A percentile compares a stretch with the other conserved stretches of the same genome.
Evolutionary conservation across 2,113 vertebrate genomes (phyloP).

Genomic region (Platycercus adscitus): DNA sequence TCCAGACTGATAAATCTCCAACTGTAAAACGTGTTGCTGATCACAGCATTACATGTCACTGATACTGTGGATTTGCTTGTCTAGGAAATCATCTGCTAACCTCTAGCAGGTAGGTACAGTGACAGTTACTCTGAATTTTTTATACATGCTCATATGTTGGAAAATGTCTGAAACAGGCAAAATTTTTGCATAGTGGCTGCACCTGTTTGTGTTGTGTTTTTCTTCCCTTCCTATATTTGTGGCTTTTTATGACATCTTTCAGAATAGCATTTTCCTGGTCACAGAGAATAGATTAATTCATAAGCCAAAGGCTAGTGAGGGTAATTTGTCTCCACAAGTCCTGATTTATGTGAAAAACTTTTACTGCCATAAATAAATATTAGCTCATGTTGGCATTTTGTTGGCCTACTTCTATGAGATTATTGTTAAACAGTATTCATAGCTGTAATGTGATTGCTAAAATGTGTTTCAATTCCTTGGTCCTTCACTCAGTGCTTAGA

Average conservation of each 20-base stretch:
- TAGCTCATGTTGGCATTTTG: not conserved
- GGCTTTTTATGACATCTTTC: not conserved
- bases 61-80: not conserved
- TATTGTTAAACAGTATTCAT: not conserved
- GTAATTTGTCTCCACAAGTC: not conserved
- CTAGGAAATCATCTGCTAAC: not conserved
- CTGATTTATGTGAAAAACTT: not conserved
- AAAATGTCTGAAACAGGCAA: not conserved
- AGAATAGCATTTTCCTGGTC: not conserved
- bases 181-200: not conserved
- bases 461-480: not conserved
- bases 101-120: not conserved
- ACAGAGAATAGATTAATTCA: not conserved
- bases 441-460: not conserved
- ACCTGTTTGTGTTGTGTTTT: not conserved
- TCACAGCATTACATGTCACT: accelerated
- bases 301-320: not conserved
- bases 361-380: not conserved
- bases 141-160: not conserved
- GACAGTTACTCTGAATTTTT: not conserved
- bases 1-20: not conserved
- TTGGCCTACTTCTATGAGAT: not conserved
- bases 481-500: not conserved
- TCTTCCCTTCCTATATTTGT: not conserved
- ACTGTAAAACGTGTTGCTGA: not conserved